These are phyloP conservation scores for Apamea anceps DNA, from an alignment of 2,888 invertebrate species.

Conservation along the genomic window DNA sequence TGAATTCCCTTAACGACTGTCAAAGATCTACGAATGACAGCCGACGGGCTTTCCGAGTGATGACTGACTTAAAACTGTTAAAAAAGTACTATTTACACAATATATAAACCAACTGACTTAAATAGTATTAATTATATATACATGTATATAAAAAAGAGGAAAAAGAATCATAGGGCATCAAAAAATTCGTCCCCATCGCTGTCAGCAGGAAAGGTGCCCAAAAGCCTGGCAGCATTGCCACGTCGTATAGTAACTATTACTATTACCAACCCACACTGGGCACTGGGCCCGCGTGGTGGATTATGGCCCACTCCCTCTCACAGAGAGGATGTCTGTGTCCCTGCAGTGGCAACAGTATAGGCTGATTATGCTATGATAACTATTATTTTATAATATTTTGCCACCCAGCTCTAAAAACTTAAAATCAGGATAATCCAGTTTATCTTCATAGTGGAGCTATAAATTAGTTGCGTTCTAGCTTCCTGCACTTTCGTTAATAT, in stretches of 20 bases:
- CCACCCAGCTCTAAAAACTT: not conserved
- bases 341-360: too few relatives aligned
- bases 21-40: not conserved
- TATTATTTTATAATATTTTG: not conserved
- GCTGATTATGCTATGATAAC: not conserved
- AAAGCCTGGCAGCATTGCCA: not conserved
- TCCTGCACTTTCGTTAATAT: constrained; percentile 19
- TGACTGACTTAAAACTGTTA: not conserved
- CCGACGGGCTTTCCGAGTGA: not conserved
- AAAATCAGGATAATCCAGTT: not conserved
- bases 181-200: not conserved
- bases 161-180: not conserved
- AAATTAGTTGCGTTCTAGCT: constrained; percentile 6
- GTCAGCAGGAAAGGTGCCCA: not conserved
- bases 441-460: constrained; percentile 5
- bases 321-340: too few relatives aligned
- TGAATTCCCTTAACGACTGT: not conserved
- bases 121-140: not conserved
- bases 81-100: not conserved
- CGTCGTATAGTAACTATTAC: not conserved
- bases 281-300: too few relatives aligned
- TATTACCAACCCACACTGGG: too few relatives aligned
- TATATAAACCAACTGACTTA: not conserved
- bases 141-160: too few relatives aligned
- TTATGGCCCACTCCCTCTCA: too few relatives aligned